phyloP scores from a whole-genome alignment of 1,140 invertebrate genomes.

The Glossosoma conforme region DNA sequence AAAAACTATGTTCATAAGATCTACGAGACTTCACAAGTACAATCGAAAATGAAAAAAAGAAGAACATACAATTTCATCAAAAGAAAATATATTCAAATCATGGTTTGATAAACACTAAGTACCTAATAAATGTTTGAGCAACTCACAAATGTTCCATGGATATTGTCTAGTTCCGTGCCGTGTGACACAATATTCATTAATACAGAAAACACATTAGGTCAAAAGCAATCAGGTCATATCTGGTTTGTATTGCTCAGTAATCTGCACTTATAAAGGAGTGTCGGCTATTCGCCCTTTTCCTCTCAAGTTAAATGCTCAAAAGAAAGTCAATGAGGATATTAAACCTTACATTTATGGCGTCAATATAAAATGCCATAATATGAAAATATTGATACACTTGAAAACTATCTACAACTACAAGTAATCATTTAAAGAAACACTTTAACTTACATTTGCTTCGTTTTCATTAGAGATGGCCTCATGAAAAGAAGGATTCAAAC shows the following conservation, averaged over 20 bases:
- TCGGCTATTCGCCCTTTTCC: background rate
- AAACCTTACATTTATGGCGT: too few relatives aligned
- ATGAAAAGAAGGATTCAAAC: too few relatives aligned
- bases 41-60: too few relatives aligned
- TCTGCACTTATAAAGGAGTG: too few relatives aligned
- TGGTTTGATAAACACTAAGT: conserved; percentile 10
- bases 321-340: background rate
- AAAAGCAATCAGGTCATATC: conserved; percentile 4
- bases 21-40: too few relatives aligned
- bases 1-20: too few relatives aligned
- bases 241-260: background rate
- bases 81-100: too few relatives aligned
- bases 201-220: background rate
- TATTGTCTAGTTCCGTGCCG: conserved; percentile 12
- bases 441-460: conserved; percentile 5
- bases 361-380: conserved; percentile 10
- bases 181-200: background rate
- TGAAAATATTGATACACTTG: conserved; percentile 6
- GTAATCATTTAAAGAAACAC: conserved; percentile 1
- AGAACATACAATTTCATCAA: background rate
- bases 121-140: conserved; percentile 22
- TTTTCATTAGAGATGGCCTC: background rate
- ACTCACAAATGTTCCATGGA: conserved; percentile 6
- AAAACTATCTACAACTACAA: conserved; percentile 14
- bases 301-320: background rate